Percentiles rank a stretch among this genome's conserved stretches.
Evolutionary conservation across 2,888 invertebrate species (phyloP).

Genomic region (Netelia melanura): DNA sequence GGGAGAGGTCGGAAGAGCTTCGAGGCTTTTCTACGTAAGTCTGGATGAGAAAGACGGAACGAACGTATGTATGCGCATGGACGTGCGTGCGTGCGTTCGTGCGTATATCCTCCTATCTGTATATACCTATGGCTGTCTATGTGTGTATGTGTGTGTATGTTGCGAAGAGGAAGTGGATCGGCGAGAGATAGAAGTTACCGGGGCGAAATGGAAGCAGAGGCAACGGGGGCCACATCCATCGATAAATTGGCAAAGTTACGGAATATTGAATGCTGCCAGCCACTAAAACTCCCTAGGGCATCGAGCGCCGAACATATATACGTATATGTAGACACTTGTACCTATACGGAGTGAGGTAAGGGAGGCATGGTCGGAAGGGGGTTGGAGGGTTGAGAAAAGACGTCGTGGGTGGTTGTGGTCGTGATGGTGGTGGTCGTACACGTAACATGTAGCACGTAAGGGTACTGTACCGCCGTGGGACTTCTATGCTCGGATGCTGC

Average conservation of each 20-base stretch:
- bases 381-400: conserved; percentile 43
- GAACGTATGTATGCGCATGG: background rate
- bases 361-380: conserved; percentile 22
- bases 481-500: conserved; percentile 49
- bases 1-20: conserved; percentile 46
- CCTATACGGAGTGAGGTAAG: conserved; percentile 47
- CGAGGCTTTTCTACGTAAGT: conserved; percentile 31
- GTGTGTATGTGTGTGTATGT: background rate
- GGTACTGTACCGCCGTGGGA: conserved; percentile 44
- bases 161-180: conserved; percentile 30
- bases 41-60: conserved; percentile 40
- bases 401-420: conserved; percentile 41
- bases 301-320: conserved; percentile 44
- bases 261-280: conserved; percentile 79
- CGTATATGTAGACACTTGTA: conserved; percentile 13
- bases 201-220: conserved; percentile 61
- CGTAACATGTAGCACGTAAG: conserved; percentile 53
- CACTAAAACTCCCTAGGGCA: conserved; percentile 75
- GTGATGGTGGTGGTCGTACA: conserved; percentile 41
- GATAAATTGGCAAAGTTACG: conserved; percentile 80
- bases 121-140: background rate
- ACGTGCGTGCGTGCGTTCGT: too few relatives aligned
- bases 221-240: conserved; percentile 73
- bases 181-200: conserved; percentile 64
- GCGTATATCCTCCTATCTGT: background rate